These are phyloP conservation scores for Euzophera pinguis DNA, from an alignment of 2,888 invertebrate species.

Conservation along the genomic window DNA sequence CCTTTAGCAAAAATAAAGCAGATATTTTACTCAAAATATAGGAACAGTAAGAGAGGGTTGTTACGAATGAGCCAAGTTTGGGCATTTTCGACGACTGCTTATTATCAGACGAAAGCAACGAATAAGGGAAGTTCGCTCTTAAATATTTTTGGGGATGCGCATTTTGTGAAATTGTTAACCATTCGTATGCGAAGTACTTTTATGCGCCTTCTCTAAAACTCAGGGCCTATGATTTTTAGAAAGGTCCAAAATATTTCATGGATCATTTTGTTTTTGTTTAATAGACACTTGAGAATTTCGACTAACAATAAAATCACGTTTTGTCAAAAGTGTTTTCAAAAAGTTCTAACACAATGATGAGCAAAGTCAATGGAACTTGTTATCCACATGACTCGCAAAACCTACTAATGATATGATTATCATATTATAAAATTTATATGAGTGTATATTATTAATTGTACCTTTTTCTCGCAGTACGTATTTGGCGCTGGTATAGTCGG, in stretches of 20 bases:
- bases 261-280: too few relatives aligned
- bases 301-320: too few relatives aligned
- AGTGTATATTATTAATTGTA: too few relatives aligned
- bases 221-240: background rate
- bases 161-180: conserved; percentile 4
- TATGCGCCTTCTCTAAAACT: background rate
- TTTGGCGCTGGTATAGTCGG: conserved; percentile 49
- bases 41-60: conserved; percentile 8
- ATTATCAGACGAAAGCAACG: conserved; percentile 12
- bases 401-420: too few relatives aligned
- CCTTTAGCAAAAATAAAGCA: conserved; percentile 1
- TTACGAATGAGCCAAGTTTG: conserved; percentile 10
- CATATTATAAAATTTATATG: too few relatives aligned
- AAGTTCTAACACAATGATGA: too few relatives aligned
- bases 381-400: too few relatives aligned
- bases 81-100: conserved; percentile 14
- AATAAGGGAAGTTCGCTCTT: conserved; percentile 1
- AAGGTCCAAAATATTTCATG: too few relatives aligned
- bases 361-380: too few relatives aligned
- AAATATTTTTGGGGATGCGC: conserved; percentile 8
- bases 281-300: too few relatives aligned
- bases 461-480: conserved; percentile 63
- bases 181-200: conserved; percentile 2
- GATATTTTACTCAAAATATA: conserved; percentile 6
- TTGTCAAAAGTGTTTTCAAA: too few relatives aligned